These are phyloP conservation scores for Arenicola marina DNA, from an alignment of 2,888 invertebrate genomes.

Conservation along the genomic window DNA sequence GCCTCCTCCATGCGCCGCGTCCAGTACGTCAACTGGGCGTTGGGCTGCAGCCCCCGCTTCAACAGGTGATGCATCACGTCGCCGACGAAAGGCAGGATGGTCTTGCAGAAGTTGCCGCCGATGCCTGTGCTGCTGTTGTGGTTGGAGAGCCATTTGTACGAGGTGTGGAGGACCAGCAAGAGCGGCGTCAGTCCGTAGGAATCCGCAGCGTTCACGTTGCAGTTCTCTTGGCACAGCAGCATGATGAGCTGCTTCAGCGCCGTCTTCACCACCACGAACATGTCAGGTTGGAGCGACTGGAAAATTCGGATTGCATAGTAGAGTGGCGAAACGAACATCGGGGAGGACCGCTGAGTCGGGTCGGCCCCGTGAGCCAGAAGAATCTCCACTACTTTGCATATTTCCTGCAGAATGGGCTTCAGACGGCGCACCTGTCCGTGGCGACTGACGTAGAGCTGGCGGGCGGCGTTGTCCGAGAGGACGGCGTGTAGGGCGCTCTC, in stretches of 20 bases:
- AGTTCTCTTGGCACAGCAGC: slow-evolving; percentile 31
- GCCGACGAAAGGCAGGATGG: slow-evolving; percentile 31
- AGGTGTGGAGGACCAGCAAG: slow-evolving; percentile 28
- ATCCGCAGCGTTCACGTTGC: slow-evolving; percentile 31
- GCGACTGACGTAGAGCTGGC: slow-evolving; percentile 32
- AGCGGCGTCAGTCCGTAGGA: slow-evolving; percentile 32
- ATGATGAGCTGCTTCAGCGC: slow-evolving; percentile 32
- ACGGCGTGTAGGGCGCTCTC: slow-evolving; percentile 72
- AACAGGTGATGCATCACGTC: slow-evolving; percentile 30
- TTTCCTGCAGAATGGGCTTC: slow-evolving; percentile 34
- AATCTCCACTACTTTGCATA: slow-evolving; percentile 33
- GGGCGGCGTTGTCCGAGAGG: slow-evolving; percentile 27
- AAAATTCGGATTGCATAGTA: slow-evolving; percentile 38
- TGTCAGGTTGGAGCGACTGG: slow-evolving; percentile 36
- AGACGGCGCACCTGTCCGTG: slow-evolving; percentile 35
- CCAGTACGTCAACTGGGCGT: slow-evolving; percentile 31
- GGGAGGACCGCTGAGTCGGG: slow-evolving; percentile 22
- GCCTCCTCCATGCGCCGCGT: slow-evolving; percentile 33
- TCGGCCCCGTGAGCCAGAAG: slow-evolving; percentile 34
- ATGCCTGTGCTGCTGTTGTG: slow-evolving; percentile 23
- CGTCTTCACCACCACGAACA: slow-evolving; percentile 36
- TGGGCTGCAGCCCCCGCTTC: slow-evolving; percentile 31
- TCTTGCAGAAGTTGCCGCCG: slow-evolving; percentile 29
- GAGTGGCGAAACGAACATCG: slow-evolving; percentile 32
- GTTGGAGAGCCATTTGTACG: slow-evolving; percentile 29